Base-by-base conservation (phyloP, 2,113 vertebrate genomes). In the Bettongia penicillata region DNA sequence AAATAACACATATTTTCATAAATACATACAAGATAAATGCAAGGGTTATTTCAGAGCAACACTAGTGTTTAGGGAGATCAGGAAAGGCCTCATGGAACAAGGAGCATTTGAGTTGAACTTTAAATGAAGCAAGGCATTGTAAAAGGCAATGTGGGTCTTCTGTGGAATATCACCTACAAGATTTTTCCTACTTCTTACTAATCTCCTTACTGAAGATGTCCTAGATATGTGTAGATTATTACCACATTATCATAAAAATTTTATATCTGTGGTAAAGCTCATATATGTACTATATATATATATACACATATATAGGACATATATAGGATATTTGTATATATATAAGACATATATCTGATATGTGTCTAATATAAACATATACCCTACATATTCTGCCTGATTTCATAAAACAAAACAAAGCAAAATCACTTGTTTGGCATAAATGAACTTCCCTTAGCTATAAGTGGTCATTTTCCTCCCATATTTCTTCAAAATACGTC, bases 401-500 rank as follows among this genome's bases (percentile, higher is more conserved):
- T 43, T 84, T 84, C n/a, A n/a, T 43, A 84, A 84, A 84, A 8
- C 16, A 43, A 43, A 84, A 22, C 7, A 43, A 23, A 84, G n/a
- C 14, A 43, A 84, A 84, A 84, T 43, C 16, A 84, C 16, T 3
- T 8, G 16, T 84, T 84, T 43, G n/a, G 68, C n/a, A 84, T 84
- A 43, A 91, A n/a, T 0, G 31, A 89, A 8, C 51, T 95, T 91
- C 97, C 23, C 10, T 92, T 10, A 93, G 0, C 1, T 5, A 0
- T 22, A 61, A 55, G 0, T 57, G 50, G 0, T 89, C 89, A 53
- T 3, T 92, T 97, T 93, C 49, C 94, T 94, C 89, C 92, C 22
- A 9, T 55, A 8, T 53, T 57, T 94, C 43, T 91, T 37, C 12
- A 95, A 97, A 94, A 89, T 14, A 51, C 1, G 91, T 5, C 28